These are phyloP conservation scores for Liodrosophila aerea DNA, from an alignment of 2,888 invertebrate genomes.

Conservation along the genomic window DNA sequence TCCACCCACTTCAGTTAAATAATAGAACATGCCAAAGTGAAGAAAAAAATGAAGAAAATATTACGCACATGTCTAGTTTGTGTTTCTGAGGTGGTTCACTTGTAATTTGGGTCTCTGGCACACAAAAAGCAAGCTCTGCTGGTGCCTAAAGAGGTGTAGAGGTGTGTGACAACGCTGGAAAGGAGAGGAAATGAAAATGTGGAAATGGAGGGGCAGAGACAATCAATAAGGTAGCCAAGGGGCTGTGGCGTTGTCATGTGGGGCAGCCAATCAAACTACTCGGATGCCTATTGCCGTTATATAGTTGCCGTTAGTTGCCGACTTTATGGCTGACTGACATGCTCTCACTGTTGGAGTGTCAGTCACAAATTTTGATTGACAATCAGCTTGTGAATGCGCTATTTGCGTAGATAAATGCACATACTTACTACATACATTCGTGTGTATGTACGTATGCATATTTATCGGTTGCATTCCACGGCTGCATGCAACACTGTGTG, in stretches of 20 bases:
- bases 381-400: background rate
- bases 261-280: slow-evolving; percentile 44
- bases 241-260: slow-evolving; percentile 58
- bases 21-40: slow-evolving; percentile 27
- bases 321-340: slow-evolving; percentile 36
- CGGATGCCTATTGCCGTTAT: slow-evolving; percentile 3
- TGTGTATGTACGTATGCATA: background rate
- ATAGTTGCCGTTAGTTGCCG: slow-evolving; percentile 12
- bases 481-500: slow-evolving; percentile 40
- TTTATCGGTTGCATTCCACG: slow-evolving; percentile 12
- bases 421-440: background rate
- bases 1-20: slow-evolving; percentile 9
- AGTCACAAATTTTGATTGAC: slow-evolving; percentile 25
- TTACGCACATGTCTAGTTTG: slow-evolving; percentile 60
- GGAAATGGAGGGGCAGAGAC: slow-evolving; percentile 17
- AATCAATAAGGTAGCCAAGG: slow-evolving; percentile 63
- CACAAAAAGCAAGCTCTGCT: slow-evolving; percentile 17
- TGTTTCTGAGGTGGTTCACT: slow-evolving; percentile 15
- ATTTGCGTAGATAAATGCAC: background rate
- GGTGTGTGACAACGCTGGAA: slow-evolving; percentile 1
- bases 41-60: slow-evolving; percentile 27
- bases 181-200: slow-evolving; percentile 1
- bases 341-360: slow-evolving; percentile 24
- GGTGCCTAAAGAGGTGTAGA: slow-evolving; percentile 6
- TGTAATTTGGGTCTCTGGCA: slow-evolving; percentile 64